These are phyloP conservation scores for Dysdera silvatica DNA, from an alignment of 1,140 invertebrate species.

Conservation along the genomic window DNA sequence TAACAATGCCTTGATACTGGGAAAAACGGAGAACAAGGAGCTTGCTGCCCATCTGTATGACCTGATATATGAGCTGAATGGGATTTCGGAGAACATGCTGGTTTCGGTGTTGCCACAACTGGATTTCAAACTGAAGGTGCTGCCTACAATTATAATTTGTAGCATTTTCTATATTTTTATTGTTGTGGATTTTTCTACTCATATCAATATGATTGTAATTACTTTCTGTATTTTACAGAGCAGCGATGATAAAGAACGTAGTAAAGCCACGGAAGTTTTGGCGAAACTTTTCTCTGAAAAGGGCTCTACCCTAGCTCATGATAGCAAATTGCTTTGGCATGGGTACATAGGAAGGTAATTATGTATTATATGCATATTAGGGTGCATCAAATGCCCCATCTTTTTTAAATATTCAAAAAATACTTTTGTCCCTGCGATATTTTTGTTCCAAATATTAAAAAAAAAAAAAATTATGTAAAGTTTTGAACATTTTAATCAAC, in stretches of 20 bases:
- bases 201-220: background rate
- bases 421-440: too few species aligned
- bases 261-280: slow-evolving; percentile 76
- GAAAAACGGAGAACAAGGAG: slow-evolving; percentile 54
- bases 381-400: too few species aligned
- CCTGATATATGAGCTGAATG: slow-evolving; percentile 90
- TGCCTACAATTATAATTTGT: slow-evolving; percentile 9
- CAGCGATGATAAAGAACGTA: slow-evolving; percentile 72
- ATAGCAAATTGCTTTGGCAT: slow-evolving; percentile 73
- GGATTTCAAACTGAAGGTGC: slow-evolving; percentile 60
- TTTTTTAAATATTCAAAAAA: too few species aligned
- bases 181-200: background rate
- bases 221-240: slow-evolving; percentile 50
- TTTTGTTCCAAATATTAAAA: too few species aligned
- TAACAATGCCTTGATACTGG: slow-evolving; percentile 85
- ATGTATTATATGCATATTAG: too few species aligned
- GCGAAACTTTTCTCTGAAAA: slow-evolving; percentile 95
- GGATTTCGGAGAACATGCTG: slow-evolving; percentile 79
- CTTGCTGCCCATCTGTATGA: slow-evolving; percentile 60
- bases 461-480: too few species aligned
- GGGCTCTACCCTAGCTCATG: slow-evolving; percentile 75
- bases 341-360: slow-evolving; percentile 67
- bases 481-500: too few species aligned
- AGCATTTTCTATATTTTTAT: background rate
- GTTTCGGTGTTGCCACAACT: slow-evolving; percentile 83